Evolutionary conservation across 2,888 invertebrate genomes (phyloP).

Genomic region (Andrena bicolor): DNA sequence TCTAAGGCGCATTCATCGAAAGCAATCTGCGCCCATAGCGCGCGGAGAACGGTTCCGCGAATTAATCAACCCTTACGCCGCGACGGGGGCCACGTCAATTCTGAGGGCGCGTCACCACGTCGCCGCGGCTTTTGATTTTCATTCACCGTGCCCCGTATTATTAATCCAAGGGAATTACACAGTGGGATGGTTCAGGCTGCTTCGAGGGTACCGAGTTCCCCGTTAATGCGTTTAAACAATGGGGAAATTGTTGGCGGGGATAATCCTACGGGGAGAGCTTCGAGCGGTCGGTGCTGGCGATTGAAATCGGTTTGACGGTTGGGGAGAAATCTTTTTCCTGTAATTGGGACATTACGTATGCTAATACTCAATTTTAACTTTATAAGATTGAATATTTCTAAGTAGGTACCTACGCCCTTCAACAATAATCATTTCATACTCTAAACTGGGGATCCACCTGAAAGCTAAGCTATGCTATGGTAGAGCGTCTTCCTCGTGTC

Average conservation of each 20-base stretch:
- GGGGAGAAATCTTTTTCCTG: neutral
- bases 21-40: constrained; percentile 49
- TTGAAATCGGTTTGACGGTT: neutral
- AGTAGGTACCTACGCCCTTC: too few species aligned
- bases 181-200: neutral
- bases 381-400: neutral
- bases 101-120: constrained; percentile 2
- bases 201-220: constrained; percentile 1
- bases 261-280: neutral
- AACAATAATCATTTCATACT: too few species aligned
- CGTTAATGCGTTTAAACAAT: constrained; percentile 38
- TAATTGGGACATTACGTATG: neutral
- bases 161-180: constrained; percentile 40
- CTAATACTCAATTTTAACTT: neutral
- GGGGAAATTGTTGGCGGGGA: neutral
- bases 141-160: constrained; percentile 45
- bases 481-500: too few species aligned
- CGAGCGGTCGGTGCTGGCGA: neutral
- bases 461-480: too few species aligned
- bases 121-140: constrained; percentile 53
- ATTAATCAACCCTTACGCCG: constrained; percentile 65
- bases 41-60: constrained; percentile 38
- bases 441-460: too few species aligned
- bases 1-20: constrained; percentile 73
- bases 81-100: constrained; percentile 33